Evolutionary conservation across 2,797 vertebrate species (phyloP).

Genomic region (Buceros bicornis): DNA sequence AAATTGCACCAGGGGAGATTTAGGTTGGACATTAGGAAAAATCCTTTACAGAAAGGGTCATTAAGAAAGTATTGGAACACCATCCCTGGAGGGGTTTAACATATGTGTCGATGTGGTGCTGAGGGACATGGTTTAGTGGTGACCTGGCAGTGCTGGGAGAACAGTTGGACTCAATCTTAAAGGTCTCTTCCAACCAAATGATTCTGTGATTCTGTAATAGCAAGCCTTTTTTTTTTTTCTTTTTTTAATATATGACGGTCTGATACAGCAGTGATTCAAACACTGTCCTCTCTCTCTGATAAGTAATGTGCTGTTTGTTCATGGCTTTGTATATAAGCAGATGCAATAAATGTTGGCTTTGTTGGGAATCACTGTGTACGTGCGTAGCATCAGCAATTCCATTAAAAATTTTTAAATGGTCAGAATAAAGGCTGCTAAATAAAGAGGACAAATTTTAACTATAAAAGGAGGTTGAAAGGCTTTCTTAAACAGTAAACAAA

Average conservation of each 20-base stretch:
- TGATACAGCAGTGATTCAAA: not conserved
- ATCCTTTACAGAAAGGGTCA: too few relatives aligned
- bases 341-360: constrained; percentile 16
- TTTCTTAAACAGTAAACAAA: not conserved
- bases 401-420: not conserved
- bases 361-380: not conserved
- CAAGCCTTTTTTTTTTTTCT: not conserved
- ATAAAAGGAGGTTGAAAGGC: not conserved
- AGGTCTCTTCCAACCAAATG: too few relatives aligned
- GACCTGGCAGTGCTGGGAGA: too few relatives aligned
- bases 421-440: not conserved
- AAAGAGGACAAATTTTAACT: not conserved
- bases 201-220: not conserved
- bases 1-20: too few relatives aligned
- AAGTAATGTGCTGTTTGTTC: not conserved
- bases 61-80: too few relatives aligned
- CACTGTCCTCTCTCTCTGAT: not conserved
- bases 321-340: not conserved
- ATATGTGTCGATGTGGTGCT: too few relatives aligned
- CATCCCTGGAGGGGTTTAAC: too few relatives aligned
- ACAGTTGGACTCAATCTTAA: too few relatives aligned
- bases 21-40: too few relatives aligned
- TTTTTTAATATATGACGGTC: not conserved
- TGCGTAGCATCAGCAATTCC: constrained; percentile 1
- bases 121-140: too few relatives aligned